Evolutionary conservation across 1,140 invertebrate genomes (phyloP).

Genomic region (Stegodyphus mimosarum): DNA sequence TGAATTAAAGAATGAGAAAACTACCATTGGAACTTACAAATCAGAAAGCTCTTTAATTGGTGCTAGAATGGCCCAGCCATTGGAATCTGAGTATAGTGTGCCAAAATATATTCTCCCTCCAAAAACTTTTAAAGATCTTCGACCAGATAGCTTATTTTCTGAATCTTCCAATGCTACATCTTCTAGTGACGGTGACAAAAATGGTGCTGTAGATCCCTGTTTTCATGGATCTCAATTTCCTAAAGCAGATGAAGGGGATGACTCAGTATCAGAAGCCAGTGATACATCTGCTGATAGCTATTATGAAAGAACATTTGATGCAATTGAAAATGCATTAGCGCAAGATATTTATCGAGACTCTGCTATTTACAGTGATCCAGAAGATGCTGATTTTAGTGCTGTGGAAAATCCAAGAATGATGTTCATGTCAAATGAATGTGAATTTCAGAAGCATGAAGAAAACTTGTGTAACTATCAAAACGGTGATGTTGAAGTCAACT

Average conservation of each 20-base stretch:
- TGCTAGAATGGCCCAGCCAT: conserved; percentile 78
- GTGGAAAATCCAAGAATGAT: conserved; percentile 41
- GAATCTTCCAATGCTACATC: conserved; percentile 69
- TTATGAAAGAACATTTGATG: conserved; percentile 81
- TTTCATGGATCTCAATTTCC: conserved; percentile 61
- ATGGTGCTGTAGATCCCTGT: conserved; percentile 51
- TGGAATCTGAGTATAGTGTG: conserved; percentile 81
- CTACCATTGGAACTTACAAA: conserved; percentile 71
- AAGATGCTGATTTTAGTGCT: conserved; percentile 68
- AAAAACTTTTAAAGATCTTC: conserved; percentile 45
- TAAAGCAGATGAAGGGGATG: conserved; percentile 61
- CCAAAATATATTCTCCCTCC: conserved; percentile 75
- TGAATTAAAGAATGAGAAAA: conserved; percentile 44
- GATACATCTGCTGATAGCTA: conserved; percentile 74
- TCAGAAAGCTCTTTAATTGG: conserved; percentile 85
- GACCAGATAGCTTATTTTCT: conserved; percentile 73
- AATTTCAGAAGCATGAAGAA: background rate
- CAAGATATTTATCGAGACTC: conserved; percentile 81
- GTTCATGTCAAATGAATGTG: background rate
- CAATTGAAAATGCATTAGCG: conserved; percentile 75
- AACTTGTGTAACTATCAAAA: conserved; percentile 33
- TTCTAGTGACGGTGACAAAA: conserved; percentile 67
- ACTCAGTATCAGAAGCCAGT: conserved; percentile 65
- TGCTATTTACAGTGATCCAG: conserved; percentile 83
- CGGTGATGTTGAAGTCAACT: conserved; percentile 66